Conservation (phyloP, 2,113 vertebrate species). For the Tupaia chinensis region DNA sequence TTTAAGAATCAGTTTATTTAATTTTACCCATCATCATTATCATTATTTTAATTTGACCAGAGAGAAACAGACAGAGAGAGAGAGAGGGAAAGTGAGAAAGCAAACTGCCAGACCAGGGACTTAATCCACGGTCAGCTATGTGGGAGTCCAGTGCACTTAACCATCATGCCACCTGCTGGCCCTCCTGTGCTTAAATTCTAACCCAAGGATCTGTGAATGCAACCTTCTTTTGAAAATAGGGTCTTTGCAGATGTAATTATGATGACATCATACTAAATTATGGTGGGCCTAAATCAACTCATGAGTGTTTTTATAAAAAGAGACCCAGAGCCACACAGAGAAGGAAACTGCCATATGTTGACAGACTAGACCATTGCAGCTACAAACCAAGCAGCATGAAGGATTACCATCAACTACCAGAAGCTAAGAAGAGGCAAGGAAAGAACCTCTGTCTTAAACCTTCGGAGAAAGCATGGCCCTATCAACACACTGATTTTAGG, state of each 20-base stretch:
- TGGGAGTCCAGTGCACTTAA: too few relatives aligned
- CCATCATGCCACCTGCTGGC: too few relatives aligned
- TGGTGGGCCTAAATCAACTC: neutral
- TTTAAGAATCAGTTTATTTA: too few relatives aligned
- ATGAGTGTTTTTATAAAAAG: neutral
- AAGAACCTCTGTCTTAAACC: neutral
- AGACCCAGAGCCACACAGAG: neutral
- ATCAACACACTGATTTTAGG: neutral
- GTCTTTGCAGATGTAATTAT: neutral
- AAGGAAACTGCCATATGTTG: neutral
- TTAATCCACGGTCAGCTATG: too few relatives aligned
- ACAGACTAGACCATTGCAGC: fast-evolving
- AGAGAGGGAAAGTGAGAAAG: too few relatives aligned
- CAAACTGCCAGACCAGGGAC: too few relatives aligned
- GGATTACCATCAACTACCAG: neutral
- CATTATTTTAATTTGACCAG: too few relatives aligned
- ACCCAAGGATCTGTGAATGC: neutral
- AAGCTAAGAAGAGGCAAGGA: neutral
- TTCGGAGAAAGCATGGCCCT: neutral
- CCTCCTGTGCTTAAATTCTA: neutral
- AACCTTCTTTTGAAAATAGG: neutral
- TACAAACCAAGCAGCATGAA: neutral
- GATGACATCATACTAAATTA: neutral
- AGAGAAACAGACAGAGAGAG: too few relatives aligned
- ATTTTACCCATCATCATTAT: too few relatives aligned